phyloP scores from a whole-genome alignment of 2,797 vertebrate species.

The Capromys pilorides region DNA sequence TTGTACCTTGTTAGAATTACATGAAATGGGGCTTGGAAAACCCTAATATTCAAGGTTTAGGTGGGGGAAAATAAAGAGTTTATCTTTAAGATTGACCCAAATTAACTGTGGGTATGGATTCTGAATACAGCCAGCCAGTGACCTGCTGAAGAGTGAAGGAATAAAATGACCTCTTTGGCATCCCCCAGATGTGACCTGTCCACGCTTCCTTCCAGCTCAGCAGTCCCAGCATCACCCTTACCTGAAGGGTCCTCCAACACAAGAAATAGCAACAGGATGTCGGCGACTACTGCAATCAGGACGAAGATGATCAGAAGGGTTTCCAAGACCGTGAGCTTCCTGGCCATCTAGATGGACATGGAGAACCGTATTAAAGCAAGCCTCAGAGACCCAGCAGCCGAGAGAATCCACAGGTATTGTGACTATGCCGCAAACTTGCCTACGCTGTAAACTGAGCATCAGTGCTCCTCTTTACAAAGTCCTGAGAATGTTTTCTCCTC shows the following conservation, averaged over 20 bases:
- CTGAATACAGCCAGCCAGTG: background rate
- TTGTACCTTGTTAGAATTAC: constrained; percentile 12
- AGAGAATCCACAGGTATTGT: background rate
- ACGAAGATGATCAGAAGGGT: constrained; percentile 50
- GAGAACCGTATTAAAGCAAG: background rate
- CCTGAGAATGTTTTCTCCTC: background rate
- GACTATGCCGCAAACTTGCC: background rate
- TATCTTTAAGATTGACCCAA: background rate
- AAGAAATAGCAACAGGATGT: constrained; percentile 57
- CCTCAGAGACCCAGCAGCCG: background rate
- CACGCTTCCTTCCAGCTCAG: background rate
- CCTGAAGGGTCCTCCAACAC: constrained; percentile 47
- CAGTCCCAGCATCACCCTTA: constrained; percentile 45
- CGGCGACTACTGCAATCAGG: background rate
- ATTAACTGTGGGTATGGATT: background rate
- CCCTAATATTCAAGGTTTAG: background rate
- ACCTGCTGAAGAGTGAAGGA: background rate
- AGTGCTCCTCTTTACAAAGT: background rate
- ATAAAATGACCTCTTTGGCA: background rate
- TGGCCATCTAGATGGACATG: constrained; percentile 75
- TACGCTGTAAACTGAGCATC: background rate
- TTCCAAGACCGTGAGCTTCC: constrained; percentile 55
- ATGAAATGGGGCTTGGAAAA: background rate
- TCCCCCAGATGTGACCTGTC: background rate
- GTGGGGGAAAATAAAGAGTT: background rate